Percentiles rank a stretch among this genome's conserved stretches.
Evolutionary conservation across 2,113 vertebrate species (phyloP).

Genomic region (Argyrosomus japonicus): DNA sequence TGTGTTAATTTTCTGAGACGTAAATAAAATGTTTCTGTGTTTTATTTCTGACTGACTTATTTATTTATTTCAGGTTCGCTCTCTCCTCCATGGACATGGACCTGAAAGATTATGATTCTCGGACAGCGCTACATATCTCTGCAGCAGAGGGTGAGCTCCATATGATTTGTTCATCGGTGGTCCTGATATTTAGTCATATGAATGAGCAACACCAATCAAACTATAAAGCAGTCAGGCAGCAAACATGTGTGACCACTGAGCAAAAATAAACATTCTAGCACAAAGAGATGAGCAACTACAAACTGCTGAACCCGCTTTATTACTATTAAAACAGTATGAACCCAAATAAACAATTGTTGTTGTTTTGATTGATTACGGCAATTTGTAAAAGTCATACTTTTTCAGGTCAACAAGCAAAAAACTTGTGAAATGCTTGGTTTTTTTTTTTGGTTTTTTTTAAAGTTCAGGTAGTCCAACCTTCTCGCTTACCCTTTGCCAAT

Average conservation of each 20-base stretch:
- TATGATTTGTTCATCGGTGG: neutral
- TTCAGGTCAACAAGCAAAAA: too few relatives aligned
- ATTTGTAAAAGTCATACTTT: too few relatives aligned
- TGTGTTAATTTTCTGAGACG: neutral
- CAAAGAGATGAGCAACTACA: neutral
- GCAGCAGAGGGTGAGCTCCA: slow-evolving; percentile 86
- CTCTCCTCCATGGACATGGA: slow-evolving; percentile 90
- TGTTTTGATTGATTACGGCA: too few relatives aligned
- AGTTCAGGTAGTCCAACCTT: too few relatives aligned
- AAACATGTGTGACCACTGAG: neutral
- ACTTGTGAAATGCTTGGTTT: too few relatives aligned
- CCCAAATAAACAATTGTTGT: too few relatives aligned
- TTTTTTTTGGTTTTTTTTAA: too few relatives aligned
- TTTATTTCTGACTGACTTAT: neutral
- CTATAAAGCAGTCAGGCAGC: neutral
- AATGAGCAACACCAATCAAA: neutral
- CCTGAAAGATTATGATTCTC: slow-evolving; percentile 89
- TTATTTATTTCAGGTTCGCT: slow-evolving; percentile 85
- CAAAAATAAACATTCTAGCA: neutral
- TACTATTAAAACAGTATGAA: too few relatives aligned
- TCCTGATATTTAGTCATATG: neutral
- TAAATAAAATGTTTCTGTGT: too few relatives aligned
- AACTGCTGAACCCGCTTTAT: neutral
- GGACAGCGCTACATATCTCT: slow-evolving; percentile 89
- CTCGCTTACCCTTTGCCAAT: too few relatives aligned